Base-by-base conservation (phyloP, 2,113 vertebrate species). In the Neodontobutis hainanensis region DNA sequence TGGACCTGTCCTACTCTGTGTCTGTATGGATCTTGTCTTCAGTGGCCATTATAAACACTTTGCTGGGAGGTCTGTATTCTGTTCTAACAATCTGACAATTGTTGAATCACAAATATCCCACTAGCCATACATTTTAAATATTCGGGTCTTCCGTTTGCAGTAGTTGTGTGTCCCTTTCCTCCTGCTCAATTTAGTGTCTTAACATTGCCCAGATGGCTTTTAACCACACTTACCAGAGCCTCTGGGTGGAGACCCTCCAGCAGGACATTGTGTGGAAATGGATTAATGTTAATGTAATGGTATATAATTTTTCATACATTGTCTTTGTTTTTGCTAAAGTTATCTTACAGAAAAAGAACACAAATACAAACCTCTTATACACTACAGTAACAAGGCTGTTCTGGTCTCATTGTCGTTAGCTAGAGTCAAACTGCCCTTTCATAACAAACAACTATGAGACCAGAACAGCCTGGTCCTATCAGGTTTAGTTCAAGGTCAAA, bases 21-120 rank as follows among this genome's bases (percentile, higher is more conserved):
- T 80, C 80, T n/a, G 65, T 77, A 5, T 81, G 75, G 71, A 78
- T 89, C 64, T 91, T 88, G 0, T 70, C 90, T 5, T 61, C 74
- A 5, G 83, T 90, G 11, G 85, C 87, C 59, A 91, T 91, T 11
- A n/a, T 87, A 52, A 89, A 89, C 70, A 91, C 87, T 7, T 52
- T 91, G 67, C 59, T 89, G 4, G 88, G 88, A 50, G 90, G 86
- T 2, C 80, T 91, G 11, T 90, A 87, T 52, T 51, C 38, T 40
- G 38, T 40, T 40, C 38, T 8, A 40, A 46, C 44, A 46, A 11
- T 11, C 4, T 12, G 1, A 45, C 10, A 27, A 27, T 27, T 27
- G 19, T 27, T 27, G 19, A 27, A 27, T 27, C 44, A 46, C 44
- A 46, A 46, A 46, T 46, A 11, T 46, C 1, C 5, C 38, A 40